Conservation (phyloP, 2,797 vertebrate genomes). For the Holocentrus rufus region DNA sequence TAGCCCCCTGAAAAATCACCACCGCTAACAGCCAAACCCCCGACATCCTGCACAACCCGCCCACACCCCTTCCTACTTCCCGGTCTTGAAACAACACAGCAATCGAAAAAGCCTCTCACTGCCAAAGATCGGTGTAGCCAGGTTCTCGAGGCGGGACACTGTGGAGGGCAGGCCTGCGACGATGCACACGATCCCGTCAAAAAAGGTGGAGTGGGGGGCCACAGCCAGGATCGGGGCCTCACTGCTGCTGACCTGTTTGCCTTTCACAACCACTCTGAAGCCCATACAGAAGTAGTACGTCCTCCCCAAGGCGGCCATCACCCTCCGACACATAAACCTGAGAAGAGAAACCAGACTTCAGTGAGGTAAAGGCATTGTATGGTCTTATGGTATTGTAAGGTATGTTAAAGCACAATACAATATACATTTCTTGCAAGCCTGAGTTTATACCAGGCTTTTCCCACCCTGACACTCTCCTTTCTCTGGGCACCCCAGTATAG, state of each 20-base stretch:
- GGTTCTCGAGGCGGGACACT: slow-evolving; percentile 91
- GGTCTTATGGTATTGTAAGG: too few relatives aligned
- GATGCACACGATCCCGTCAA: slow-evolving; percentile 91
- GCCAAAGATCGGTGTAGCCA: slow-evolving; percentile 88
- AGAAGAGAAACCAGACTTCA: not conserved
- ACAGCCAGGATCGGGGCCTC: slow-evolving; percentile 92
- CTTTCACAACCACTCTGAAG: slow-evolving; percentile 90
- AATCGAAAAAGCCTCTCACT: slow-evolving; percentile 84
- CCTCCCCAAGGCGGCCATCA: slow-evolving; percentile 84
- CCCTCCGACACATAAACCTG: slow-evolving; percentile 78
- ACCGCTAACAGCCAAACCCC: too few relatives aligned
- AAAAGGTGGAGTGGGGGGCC: slow-evolving; percentile 95
- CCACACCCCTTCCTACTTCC: not conserved
- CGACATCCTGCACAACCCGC: too few relatives aligned
- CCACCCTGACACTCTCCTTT: too few relatives aligned
- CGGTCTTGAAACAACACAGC: not conserved
- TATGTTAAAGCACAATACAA: too few relatives aligned
- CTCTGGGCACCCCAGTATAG: too few relatives aligned
- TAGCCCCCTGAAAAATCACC: too few relatives aligned
- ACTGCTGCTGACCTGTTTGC: slow-evolving; percentile 78
- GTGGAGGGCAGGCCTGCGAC: slow-evolving; percentile 90
- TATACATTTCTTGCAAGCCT: too few relatives aligned
- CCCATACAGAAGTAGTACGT: slow-evolving; percentile 89
- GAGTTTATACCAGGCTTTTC: too few relatives aligned
- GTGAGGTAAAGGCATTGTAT: not conserved